A percentile compares a stretch with the other conserved stretches of the same genome.
These are phyloP conservation scores for Digitonthophagus gazella DNA, from an alignment of 2,888 invertebrate genomes.

Conservation along the genomic window DNA sequence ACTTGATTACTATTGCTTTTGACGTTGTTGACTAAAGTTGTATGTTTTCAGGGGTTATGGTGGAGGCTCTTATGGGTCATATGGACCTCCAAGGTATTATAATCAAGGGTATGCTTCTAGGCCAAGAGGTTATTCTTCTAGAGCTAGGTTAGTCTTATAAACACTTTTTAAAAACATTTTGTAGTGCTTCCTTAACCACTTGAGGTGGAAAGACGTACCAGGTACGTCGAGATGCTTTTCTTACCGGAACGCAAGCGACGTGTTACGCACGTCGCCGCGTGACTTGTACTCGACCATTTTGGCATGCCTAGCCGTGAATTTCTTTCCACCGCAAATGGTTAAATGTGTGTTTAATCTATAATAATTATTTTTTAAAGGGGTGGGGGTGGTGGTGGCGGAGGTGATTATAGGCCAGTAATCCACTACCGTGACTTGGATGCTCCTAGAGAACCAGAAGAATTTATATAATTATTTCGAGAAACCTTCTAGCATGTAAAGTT, in stretches of 20 bases:
- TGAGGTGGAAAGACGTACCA: too few species aligned
- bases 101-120: constrained; percentile 49
- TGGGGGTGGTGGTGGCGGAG: constrained; percentile 42
- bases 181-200: too few species aligned
- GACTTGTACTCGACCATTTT: too few species aligned
- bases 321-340: too few species aligned
- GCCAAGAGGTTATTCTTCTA: constrained; percentile 44
- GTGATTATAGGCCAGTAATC: constrained; percentile 84
- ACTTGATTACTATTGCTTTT: constrained; percentile 21
- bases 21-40: constrained; percentile 12
- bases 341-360: too few species aligned
- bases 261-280: too few species aligned
- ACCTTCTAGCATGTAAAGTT: neutral
- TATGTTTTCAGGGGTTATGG: constrained; percentile 46
- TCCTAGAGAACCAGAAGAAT: constrained; percentile 86
- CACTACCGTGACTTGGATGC: constrained; percentile 93
- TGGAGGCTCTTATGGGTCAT: constrained; percentile 45
- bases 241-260: too few species aligned
- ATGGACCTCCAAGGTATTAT: constrained; percentile 54
- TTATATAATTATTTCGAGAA: constrained; percentile 50
- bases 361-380: neutral
- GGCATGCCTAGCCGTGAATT: too few species aligned
- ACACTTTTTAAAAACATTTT: neutral
- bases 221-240: too few species aligned
- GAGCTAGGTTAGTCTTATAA: constrained; percentile 39